Evolutionary conservation across 2,113 vertebrate genomes (phyloP).

Genomic region (Cynopterus brachyotis): DNA sequence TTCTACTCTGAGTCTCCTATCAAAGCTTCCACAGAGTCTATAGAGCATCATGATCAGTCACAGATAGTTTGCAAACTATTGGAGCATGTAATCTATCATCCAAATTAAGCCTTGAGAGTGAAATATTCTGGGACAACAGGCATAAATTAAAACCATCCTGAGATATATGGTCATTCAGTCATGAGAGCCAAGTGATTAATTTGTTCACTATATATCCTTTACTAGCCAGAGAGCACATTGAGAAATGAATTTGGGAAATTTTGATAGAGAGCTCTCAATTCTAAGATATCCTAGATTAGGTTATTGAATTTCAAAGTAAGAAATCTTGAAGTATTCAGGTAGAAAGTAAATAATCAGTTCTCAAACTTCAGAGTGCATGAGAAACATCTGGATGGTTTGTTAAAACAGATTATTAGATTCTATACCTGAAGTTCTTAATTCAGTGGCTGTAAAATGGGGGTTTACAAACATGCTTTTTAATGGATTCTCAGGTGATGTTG

Average conservation of each 20-base stretch:
- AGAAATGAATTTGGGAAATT: neutral
- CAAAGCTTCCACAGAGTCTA: neutral
- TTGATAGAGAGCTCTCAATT: neutral
- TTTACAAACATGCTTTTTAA: neutral
- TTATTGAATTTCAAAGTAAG: constrained; percentile 4
- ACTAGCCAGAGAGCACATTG: neutral
- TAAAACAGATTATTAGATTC: neutral
- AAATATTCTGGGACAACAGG: neutral
- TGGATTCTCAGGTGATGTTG: neutral
- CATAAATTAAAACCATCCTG: neutral
- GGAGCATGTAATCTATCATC: neutral
- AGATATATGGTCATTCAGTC: neutral
- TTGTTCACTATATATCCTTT: neutral
- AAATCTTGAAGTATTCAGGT: neutral
- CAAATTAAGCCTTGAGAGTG: neutral
- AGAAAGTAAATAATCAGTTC: constrained; percentile 8
- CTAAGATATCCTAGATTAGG: neutral
- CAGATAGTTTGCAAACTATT: neutral
- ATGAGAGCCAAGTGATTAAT: neutral
- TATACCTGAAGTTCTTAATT: neutral
- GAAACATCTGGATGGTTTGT: neutral
- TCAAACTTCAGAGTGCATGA: neutral
- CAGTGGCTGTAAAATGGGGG: neutral
- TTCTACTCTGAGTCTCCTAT: neutral
- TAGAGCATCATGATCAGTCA: neutral